Base-by-base conservation (phyloP, 2,888 invertebrate species). In the Epicampocera succincta region DNA sequence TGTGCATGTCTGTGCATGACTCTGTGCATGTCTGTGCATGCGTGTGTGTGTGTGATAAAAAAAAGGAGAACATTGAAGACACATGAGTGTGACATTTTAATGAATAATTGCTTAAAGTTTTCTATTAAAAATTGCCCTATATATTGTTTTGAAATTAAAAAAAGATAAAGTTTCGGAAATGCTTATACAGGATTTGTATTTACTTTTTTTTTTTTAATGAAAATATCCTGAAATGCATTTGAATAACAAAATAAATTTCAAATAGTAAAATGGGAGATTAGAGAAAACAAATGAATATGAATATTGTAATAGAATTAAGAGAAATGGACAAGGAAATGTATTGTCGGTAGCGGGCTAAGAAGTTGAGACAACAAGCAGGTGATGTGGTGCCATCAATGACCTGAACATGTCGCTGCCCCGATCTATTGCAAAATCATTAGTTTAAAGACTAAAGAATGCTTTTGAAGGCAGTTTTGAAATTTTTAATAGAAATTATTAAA, bases 41-140 rank as follows among this genome's bases (percentile, higher is more conserved):
- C 15, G 50, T 42, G 15, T 65, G 15, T 40, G 9, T 13, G 19
- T 13, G n/a, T 15, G 11, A 33, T 9, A 33, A 0, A 69, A 9
- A 29, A 46, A 48, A 54, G n/a, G 13, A 52, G 15, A 50, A 33
- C 29, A 73, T 58, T 42, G 38, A 11, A 65, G 52, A 71, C 73
- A 65, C 71, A 82, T 82, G 66, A n/a, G n/a, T 82, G 82, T 82
- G 82, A 78, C 74, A 82, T 74, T 78, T 78, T 78, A 78, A 78
- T 82, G 78, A 82, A 82, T 71, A 82, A 82, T 82, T 78, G 71
- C 71, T 52, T 11, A 74, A 56, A 48, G 33, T 50, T 71, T 48
- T 54, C 17, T 54, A 12, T 25, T 50, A 38, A 48, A 11, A 29
- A 63, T 65, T 50, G 48, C 15, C 40, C 58, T 42, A 25, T n/a